Evolutionary conservation across 2,797 vertebrate genomes (phyloP).

Genomic region (Tokudaia tokunoshimensis): DNA sequence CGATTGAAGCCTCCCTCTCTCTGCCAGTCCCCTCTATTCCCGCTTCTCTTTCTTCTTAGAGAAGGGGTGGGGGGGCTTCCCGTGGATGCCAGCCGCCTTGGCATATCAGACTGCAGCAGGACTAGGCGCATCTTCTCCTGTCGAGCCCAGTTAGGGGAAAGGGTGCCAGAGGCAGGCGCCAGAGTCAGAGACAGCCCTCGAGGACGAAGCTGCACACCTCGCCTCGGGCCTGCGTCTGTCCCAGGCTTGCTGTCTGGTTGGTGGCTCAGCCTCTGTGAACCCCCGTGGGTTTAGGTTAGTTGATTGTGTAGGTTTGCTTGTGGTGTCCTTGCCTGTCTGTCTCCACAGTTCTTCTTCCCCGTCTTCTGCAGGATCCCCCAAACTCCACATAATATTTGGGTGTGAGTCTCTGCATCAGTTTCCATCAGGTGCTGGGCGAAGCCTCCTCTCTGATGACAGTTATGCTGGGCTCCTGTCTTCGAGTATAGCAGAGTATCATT

Average conservation of each 20-base stretch:
- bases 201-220: too few species aligned
- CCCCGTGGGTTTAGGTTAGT: too few species aligned
- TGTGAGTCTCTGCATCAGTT: not conserved
- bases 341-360: too few species aligned
- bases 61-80: not conserved
- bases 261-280: too few species aligned
- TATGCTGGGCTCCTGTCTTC: not conserved
- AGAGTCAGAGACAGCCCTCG: not conserved
- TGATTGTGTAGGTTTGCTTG: too few species aligned
- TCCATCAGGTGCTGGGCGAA: too few species aligned
- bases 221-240: too few species aligned
- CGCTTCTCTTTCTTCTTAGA: not conserved
- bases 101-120: not conserved
- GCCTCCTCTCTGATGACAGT: not conserved
- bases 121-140: not conserved
- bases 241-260: too few species aligned
- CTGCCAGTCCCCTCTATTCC: not conserved
- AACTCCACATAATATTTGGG: not conserved
- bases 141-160: not conserved
- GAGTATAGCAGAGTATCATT: not conserved
- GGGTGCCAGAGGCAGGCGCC: not conserved
- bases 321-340: too few species aligned
- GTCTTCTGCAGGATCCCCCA: too few species aligned
- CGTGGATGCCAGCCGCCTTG: not conserved
- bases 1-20: not conserved